Conservation (phyloP, 2,797 vertebrate species). For the Acipenser ruthenus region DNA sequence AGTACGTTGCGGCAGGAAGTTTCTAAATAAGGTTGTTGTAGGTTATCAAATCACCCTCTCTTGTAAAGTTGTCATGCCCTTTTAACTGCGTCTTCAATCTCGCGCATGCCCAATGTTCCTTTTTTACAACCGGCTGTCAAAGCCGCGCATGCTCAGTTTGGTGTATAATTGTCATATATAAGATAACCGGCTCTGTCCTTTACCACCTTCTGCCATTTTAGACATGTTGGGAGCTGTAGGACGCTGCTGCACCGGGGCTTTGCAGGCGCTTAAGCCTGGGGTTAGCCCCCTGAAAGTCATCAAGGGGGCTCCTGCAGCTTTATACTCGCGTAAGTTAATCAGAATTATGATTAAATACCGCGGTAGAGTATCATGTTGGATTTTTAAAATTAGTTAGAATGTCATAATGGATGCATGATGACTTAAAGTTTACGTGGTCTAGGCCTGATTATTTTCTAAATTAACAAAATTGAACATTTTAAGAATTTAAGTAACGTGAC, state of each 20-base stretch:
- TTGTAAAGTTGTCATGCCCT: too few relatives aligned
- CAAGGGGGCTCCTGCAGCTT: slow-evolving; percentile 55
- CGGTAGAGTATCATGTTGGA: too few relatives aligned
- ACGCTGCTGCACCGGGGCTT: slow-evolving; percentile 62
- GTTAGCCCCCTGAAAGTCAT: slow-evolving; percentile 57
- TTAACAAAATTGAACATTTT: too few relatives aligned
- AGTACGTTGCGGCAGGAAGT: too few relatives aligned
- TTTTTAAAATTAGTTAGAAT: too few relatives aligned
- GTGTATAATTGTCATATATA: slow-evolving; percentile 37
- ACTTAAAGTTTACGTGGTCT: too few relatives aligned
- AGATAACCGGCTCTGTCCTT: slow-evolving; percentile 34
- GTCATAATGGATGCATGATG: too few relatives aligned
- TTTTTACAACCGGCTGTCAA: not conserved
- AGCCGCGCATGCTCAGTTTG: slow-evolving; percentile 43
- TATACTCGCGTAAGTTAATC: slow-evolving; percentile 52
- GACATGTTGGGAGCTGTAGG: slow-evolving; percentile 64
- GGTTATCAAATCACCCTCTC: too few relatives aligned
- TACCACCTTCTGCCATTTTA: slow-evolving; percentile 75
- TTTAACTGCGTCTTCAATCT: not conserved
- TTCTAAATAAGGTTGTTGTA: too few relatives aligned
- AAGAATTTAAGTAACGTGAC: too few relatives aligned
- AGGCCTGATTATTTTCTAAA: too few relatives aligned
- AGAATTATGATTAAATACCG: not conserved
- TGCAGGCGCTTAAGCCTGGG: slow-evolving; percentile 61
- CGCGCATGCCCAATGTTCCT: slow-evolving; percentile 24